Evolutionary conservation across 2,797 vertebrate genomes (phyloP).

Genomic region (Ciconia nigra): DNA sequence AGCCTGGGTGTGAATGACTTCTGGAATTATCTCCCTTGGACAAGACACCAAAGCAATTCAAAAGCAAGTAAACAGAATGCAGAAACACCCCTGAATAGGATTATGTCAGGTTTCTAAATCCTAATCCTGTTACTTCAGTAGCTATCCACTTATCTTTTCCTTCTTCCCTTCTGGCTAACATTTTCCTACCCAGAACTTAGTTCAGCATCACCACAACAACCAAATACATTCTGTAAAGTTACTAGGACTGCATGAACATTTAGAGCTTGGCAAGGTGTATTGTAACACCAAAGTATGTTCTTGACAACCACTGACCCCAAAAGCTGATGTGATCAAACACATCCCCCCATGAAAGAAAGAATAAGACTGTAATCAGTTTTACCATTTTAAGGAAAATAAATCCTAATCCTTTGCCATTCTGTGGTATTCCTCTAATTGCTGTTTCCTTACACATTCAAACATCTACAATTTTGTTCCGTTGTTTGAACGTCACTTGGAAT

Average conservation of each 20-base stretch:
- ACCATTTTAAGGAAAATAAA: slow-evolving; percentile 51
- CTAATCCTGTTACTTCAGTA: not conserved
- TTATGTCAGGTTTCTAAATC: not conserved
- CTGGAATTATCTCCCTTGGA: slow-evolving; percentile 40
- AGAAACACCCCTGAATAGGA: not conserved
- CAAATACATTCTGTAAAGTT: not conserved
- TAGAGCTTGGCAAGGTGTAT: not conserved
- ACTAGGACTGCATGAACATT: not conserved
- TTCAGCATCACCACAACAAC: not conserved
- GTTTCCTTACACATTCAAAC: slow-evolving; percentile 58
- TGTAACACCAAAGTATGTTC: not conserved
- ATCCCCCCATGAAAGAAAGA: slow-evolving; percentile 24
- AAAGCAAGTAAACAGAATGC: slow-evolving; percentile 18
- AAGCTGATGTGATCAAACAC: slow-evolving; percentile 42
- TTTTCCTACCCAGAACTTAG: not conserved
- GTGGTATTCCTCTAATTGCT: slow-evolving; percentile 58
- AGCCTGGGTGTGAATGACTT: slow-evolving; percentile 1
- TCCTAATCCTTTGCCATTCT: slow-evolving; percentile 22
- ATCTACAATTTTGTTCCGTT: slow-evolving; percentile 19
- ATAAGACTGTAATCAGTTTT: slow-evolving; percentile 30
- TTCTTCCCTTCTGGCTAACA: not conserved
- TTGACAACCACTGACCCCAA: slow-evolving; percentile 37
- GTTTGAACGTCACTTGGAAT: slow-evolving; percentile 50
- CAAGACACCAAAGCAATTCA: slow-evolving; percentile 26
- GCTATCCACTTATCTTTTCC: not conserved